phyloP scores from a whole-genome alignment of 2,113 vertebrate species.

The Aptenodytes forsteri region DNA sequence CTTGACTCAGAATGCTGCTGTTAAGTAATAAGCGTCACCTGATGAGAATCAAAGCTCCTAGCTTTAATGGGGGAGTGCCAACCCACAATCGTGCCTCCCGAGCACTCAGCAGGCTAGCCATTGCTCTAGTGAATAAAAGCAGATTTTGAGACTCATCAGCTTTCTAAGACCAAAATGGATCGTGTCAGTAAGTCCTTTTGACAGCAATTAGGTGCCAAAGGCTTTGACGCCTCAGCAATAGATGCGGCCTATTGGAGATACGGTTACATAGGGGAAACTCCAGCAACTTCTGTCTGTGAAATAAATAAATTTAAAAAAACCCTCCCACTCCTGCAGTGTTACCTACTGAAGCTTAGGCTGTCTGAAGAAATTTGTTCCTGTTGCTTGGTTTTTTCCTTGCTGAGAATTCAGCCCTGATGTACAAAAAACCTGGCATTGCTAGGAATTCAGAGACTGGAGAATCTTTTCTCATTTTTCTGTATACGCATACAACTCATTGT shows the following conservation, averaged over 20 bases:
- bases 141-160: neutral
- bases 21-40: constrained; percentile 48
- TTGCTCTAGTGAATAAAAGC: neutral
- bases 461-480: neutral
- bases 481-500: neutral
- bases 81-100: neutral
- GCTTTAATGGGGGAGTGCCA: constrained; percentile 21
- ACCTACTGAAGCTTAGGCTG: neutral
- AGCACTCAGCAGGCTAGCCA: neutral
- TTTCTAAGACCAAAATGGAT: neutral
- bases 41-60: constrained; percentile 11
- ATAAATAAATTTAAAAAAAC: neutral
- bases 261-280: neutral
- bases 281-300: neutral
- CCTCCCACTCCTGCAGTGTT: neutral
- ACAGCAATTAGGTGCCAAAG: neutral
- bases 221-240: neutral
- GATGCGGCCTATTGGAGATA: neutral
- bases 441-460: neutral
- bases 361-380: neutral
- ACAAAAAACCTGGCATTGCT: neutral
- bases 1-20: constrained; percentile 31
- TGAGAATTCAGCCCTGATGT: neutral
- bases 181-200: neutral
- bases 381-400: neutral